phyloP scores from a whole-genome alignment of 2,797 vertebrate species.

The Schizothorax lantsangensis region DNA sequence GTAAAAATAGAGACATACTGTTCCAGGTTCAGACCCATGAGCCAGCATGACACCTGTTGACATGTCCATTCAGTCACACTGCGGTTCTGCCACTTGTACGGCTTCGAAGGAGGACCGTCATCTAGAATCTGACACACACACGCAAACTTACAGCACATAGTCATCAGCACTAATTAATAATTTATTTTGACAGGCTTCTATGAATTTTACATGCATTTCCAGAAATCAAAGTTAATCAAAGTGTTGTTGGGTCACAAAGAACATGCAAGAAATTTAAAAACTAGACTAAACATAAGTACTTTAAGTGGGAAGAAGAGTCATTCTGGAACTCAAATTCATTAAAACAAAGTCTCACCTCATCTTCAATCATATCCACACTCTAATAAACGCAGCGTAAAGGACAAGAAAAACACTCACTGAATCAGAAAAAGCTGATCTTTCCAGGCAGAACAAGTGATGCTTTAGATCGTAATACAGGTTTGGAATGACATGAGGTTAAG shows the following conservation, averaged over 20 bases:
- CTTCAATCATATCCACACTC: conserved; percentile 99
- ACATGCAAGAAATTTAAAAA: conserved; percentile 20
- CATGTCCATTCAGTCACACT: conserved; percentile 89
- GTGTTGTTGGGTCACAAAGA: not conserved
- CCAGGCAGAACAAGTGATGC: conserved; percentile 18
- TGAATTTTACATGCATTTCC: not conserved
- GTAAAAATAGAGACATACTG: conserved; percentile 92
- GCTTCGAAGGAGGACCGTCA: conserved; percentile 85
- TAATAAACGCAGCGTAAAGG: conserved; percentile 76
- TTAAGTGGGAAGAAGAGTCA: conserved; percentile 9
- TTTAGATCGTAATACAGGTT: not conserved
- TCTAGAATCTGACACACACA: conserved; percentile 86
- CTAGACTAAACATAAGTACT: not conserved
- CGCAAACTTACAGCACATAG: not conserved
- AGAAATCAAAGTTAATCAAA: not conserved
- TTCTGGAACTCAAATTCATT: not conserved
- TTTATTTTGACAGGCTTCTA: not conserved
- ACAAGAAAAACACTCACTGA: conserved; percentile 63
- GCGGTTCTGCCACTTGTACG: conserved; percentile 83
- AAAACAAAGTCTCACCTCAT: conserved; percentile 89
- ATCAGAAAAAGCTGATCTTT: conserved; percentile 60
- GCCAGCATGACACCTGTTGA: conserved; percentile 93
- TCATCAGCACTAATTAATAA: not conserved
- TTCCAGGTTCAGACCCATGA: conserved; percentile 89
- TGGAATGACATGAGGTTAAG: not conserved